A percentile compares a stretch with the other conserved stretches of the same genome.
Evolutionary conservation across 2,888 invertebrate genomes (phyloP).

Genomic region (Mystacides longicornis): DNA sequence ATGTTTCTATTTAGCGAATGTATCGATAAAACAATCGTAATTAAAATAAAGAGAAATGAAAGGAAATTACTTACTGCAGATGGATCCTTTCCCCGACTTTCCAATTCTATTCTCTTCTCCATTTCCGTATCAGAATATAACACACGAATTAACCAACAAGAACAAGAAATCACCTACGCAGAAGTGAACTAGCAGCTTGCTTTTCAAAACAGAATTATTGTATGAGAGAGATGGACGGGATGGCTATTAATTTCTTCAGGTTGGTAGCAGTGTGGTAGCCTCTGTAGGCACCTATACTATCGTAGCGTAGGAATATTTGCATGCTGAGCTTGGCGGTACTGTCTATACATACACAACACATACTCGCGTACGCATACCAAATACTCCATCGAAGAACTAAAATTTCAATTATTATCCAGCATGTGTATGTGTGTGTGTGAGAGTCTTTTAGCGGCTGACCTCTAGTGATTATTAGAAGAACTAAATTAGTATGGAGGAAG

Average conservation of each 20-base stretch:
- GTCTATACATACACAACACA: not conserved
- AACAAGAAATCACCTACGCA: conserved; percentile 19
- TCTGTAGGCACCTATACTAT: not conserved
- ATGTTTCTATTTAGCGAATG: conserved; percentile 19
- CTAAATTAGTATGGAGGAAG: too few species aligned
- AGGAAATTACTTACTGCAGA: conserved; percentile 71
- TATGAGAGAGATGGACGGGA: conserved; percentile 7
- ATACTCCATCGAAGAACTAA: too few species aligned
- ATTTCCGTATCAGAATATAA: conserved; percentile 48
- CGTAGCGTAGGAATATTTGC: too few species aligned
- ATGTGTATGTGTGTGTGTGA: too few species aligned
- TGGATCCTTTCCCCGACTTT: conserved; percentile 85
- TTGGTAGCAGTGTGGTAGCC: not conserved
- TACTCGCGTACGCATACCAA: too few species aligned
- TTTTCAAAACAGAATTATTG: conserved; percentile 52
- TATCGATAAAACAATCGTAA: conserved; percentile 23
- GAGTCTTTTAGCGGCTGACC: too few species aligned
- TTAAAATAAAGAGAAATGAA: conserved; percentile 16
- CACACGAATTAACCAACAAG: conserved; percentile 28
- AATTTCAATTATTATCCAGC: too few species aligned
- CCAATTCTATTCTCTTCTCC: conserved; percentile 94
- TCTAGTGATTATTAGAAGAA: too few species aligned
- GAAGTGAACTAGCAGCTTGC: conserved; percentile 42
- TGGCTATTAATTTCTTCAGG: not conserved
- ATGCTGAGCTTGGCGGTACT: not conserved